Percentiles rank a stretch among this genome's conserved stretches.
phyloP scores from a whole-genome alignment of 2,113 vertebrate species.

The Leucoraja erinaceus region DNA sequence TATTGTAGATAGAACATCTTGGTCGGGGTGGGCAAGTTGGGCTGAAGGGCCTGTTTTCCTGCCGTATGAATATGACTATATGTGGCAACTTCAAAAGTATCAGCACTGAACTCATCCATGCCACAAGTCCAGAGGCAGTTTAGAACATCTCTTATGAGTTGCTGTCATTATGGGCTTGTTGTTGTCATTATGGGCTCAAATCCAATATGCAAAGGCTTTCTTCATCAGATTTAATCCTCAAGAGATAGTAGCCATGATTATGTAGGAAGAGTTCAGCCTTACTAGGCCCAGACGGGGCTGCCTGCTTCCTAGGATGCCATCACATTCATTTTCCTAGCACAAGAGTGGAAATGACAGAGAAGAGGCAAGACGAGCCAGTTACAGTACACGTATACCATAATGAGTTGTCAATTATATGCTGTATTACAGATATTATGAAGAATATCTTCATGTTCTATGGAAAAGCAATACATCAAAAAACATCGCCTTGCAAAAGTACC shows the following conservation, averaged over 20 bases:
- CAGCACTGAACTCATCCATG: neutral
- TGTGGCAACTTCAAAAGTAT: neutral
- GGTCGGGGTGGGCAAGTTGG: no score
- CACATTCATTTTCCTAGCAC: neutral
- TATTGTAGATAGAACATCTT: no score
- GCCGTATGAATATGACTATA: no score
- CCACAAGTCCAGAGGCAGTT: neutral
- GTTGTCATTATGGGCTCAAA: neutral
- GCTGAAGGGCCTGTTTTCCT: no score
- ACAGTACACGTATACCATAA: no score
- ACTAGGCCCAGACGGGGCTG: neutral
- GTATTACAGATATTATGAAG: neutral
- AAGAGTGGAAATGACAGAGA: neutral
- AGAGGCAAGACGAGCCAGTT: neutral
- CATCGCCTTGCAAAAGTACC: neutral
- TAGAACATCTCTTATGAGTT: neutral
- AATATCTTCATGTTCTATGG: neutral
- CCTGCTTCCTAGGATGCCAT: neutral
- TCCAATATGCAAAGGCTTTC: neutral
- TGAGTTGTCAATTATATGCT: conserved; percentile 8
- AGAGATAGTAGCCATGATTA: neutral
- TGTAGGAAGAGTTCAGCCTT: neutral
- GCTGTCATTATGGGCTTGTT: neutral
- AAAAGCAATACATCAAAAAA: neutral
- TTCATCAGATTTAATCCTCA: neutral